Base-by-base conservation (phyloP, 1,140 invertebrate genomes). In the Dendroctonus valens region DNA sequence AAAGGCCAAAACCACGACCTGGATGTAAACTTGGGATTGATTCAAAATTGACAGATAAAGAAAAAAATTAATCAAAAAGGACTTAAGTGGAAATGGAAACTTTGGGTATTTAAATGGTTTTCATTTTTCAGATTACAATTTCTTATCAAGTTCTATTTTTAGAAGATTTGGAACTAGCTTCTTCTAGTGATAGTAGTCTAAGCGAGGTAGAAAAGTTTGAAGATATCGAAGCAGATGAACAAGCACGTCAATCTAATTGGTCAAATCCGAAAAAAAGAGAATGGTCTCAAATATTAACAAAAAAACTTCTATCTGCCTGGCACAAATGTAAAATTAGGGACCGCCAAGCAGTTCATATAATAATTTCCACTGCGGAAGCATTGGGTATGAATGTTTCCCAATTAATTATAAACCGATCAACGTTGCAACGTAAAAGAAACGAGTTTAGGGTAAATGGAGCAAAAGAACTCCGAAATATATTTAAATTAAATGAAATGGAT, bases 401-500 rank as follows among this genome's bases (percentile, higher is more conserved):
- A n/a, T n/a, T n/a, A n/a, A n/a, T n/a, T n/a, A n/a, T n/a, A n/a
- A n/a, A n/a, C n/a, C n/a, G n/a, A n/a, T n/a, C n/a, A n/a, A n/a
- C n/a, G n/a, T n/a, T n/a, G n/a, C n/a, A n/a, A n/a, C n/a, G n/a
- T n/a, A n/a, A n/a, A n/a, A n/a, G n/a, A n/a, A n/a, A n/a, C n/a
- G n/a, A 50, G 12, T 8, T 14, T 7, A 50, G 49, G 15, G 12
- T 11, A 14, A 14, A 50, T 7, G 15, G 49, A 50, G 49, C n/a
- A 8, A 14, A 50, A 50, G 42, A 44, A 44, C 42, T 50, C 49
- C 12, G 15, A 6, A 50, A 50, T 11, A 7, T n/a, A 14, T 50
- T 50, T 50, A 14, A 50, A 8, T 50, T 50, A 14, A 50, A 50
- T 50, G 15, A 50, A 50, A 50, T 50, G 38, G 40, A 55, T 41